These are phyloP conservation scores for Nixonia krombeini DNA, from an alignment of 1,140 invertebrate species.

Conservation along the genomic window DNA sequence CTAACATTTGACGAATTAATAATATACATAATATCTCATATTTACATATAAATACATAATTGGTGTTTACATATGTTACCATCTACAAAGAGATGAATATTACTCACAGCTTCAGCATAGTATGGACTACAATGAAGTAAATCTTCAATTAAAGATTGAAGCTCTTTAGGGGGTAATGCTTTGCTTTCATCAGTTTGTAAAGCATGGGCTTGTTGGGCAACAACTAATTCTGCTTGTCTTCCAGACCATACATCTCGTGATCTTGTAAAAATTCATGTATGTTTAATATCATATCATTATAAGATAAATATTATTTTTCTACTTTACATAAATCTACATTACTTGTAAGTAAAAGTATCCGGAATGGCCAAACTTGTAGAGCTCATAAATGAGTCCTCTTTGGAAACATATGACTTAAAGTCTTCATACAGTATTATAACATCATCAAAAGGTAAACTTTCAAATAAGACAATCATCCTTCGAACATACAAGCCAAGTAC, in stretches of 20 bases:
- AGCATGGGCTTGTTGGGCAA: conserved; percentile 86
- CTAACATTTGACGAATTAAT: too few relatives aligned
- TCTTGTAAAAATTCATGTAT: conserved; percentile 6
- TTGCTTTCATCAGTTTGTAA: conserved; percentile 85
- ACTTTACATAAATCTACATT: conserved; percentile 32
- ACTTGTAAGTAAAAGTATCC: background rate
- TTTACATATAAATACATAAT: too few relatives aligned
- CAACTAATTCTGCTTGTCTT: conserved; percentile 89
- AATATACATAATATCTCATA: too few relatives aligned
- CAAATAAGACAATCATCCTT: conserved; percentile 83
- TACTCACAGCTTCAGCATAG: conserved; percentile 83
- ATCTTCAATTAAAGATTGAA: conserved; percentile 83
- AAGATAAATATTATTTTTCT: conserved; percentile 67
- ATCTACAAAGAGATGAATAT: background rate
- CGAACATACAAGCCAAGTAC: conserved; percentile 83
- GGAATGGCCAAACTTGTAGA: background rate
- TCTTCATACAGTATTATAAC: conserved; percentile 79
- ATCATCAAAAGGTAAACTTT: conserved; percentile 87
- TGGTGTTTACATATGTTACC: background rate
- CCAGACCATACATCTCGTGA: conserved; percentile 79
- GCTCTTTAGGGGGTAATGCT: conserved; percentile 81
- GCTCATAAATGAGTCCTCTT: background rate
- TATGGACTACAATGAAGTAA: conserved; percentile 86
- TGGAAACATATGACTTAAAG: conserved; percentile 72
- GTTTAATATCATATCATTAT: conserved; percentile 3